Percentiles rank a stretch among this genome's conserved stretches.
Evolutionary conservation across 2,797 vertebrate genomes (phyloP).

Genomic region (Anniella stebbinsi): DNA sequence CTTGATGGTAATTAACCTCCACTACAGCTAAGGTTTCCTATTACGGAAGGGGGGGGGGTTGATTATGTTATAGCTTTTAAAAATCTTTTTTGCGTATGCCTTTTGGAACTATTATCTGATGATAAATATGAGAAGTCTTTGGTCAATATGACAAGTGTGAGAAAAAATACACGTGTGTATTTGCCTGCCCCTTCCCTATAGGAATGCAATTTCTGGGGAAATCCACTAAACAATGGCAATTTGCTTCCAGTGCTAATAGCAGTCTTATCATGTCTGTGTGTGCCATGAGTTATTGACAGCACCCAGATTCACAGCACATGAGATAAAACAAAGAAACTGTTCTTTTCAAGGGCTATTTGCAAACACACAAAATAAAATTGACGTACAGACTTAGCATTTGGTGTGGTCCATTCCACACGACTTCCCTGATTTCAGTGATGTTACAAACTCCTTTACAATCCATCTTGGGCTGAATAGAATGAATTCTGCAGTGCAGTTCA

Average conservation of each 20-base stretch:
- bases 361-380: background rate
- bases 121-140: background rate
- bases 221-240: background rate
- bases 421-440: background rate
- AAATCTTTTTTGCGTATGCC: constrained; percentile 28
- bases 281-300: background rate
- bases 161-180: too few relatives aligned
- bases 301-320: background rate
- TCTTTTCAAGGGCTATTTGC: background rate
- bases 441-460: background rate
- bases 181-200: background rate
- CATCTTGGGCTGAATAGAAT: background rate
- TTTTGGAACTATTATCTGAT: background rate
- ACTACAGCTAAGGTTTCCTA: background rate
- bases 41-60: background rate
- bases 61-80: constrained; percentile 3
- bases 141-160: background rate
- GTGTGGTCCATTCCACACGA: background rate
- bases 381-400: background rate
- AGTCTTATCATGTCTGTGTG: background rate
- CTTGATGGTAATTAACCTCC: constrained; percentile 26
- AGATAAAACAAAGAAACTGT: background rate
- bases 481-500: background rate
- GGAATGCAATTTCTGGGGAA: background rate
- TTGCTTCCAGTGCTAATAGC: background rate